Base-by-base conservation (phyloP, 2,888 invertebrate species). In the Stenurella melanura region DNA sequence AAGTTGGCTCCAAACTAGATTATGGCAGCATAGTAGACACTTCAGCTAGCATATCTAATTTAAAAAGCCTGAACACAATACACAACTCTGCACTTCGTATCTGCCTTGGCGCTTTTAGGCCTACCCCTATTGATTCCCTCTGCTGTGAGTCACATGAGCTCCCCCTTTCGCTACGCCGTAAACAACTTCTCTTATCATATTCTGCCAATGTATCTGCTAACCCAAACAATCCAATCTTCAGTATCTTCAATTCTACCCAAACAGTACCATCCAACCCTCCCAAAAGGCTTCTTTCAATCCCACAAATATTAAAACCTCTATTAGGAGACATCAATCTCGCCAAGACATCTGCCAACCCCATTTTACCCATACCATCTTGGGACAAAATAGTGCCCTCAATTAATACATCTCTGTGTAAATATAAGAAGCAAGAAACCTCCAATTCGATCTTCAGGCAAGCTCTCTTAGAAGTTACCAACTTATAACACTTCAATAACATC, bases 301-400 rank as follows among this genome's bases (percentile, higher is more conserved):
- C 21, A 21, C 61, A 61, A 21, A 61, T 61, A 15, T 3, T 61
- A 54, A 54, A 54, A 54, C 54, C 54, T 4, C n/a, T 54, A 54
- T 15, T 54, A 54, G n/a, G 54, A 54, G 54, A 17, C 17, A 54
- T 54, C 15, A 54, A 54, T n/a, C 11, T 54, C 5, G 54, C 5
- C 9, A 54, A 54, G 15, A 17, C 54, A 17, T 17, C 57, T 57
- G 57, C 57, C 11, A 57, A 18, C 57, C 57, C 57, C 1, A 57
- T 18, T 9, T 57, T 18, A 57, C 10, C 57, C 56, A 34, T 67
- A 73, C 21, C 66, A n/a, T 7, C 57, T 57, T 57, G 57, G 57
- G 10, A 4, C 57, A 57, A 17, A n/a, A 57, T 10, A 11, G 0
- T 54, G 15, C 54, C n/a, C 9, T 15, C 54, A 7, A 15, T 54